A percentile compares a stretch with the other conserved stretches of the same genome.
Conservation (phyloP, 2,797 vertebrate genomes). For the Spinibarbus caldwelli region DNA sequence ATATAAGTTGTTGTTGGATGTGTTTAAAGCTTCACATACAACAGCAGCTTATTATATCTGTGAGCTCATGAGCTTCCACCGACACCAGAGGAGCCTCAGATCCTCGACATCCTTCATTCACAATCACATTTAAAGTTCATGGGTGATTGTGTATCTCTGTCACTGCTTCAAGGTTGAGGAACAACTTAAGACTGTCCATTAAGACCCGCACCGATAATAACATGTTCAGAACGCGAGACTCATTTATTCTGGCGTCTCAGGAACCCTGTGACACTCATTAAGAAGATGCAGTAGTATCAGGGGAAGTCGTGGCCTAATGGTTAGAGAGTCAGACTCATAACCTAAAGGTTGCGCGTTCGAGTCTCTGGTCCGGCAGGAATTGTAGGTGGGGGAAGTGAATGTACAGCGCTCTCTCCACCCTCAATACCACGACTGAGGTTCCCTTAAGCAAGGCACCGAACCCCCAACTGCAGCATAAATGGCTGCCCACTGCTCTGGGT, state of each 20-base stretch:
- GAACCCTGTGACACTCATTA: not conserved
- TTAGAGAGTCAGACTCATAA: no score
- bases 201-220: not conserved
- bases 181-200: not conserved
- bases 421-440: no score
- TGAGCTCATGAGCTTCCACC: constrained; percentile 7
- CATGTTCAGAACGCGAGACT: not conserved
- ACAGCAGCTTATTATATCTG: constrained; percentile 10
- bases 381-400: no score
- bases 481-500: no score
- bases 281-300: not conserved
- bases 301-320: no score
- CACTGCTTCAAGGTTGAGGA: not conserved
- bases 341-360: no score
- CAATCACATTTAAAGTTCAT: not conserved
- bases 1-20: no score
- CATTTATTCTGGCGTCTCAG: not conserved
- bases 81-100: not conserved
- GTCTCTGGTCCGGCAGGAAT: no score
- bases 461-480: no score
- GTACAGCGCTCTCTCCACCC: no score
- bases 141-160: not conserved
- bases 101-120: constrained; percentile 1
- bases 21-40: not conserved
- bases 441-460: no score